Base-by-base conservation (phyloP, 2,888 invertebrate genomes). In the Scaptodrosophila latifasciaeformis region DNA sequence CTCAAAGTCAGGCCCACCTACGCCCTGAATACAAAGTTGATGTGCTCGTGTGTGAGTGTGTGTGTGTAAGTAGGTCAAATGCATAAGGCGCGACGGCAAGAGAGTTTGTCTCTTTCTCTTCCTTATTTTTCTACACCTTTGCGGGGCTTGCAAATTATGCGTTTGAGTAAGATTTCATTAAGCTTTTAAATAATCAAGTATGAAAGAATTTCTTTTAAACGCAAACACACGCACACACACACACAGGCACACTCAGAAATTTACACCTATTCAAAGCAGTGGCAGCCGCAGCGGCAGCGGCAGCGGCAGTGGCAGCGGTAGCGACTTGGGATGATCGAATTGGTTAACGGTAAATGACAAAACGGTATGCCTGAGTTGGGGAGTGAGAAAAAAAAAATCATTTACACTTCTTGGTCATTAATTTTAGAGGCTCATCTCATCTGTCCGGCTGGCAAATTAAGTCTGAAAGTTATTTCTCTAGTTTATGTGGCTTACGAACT, bases 21-120 rank as follows among this genome's bases (percentile, higher is more conserved):
- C 62, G 54, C 40, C 49, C 63, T 76, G 72, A 69, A 70, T 70
- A 70, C 75, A 65, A 70, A 44, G 13, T 4, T 17, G 31, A 7
- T n/a, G 24, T 7, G 31, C 31, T 24, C 7, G 24, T 5, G 4
- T 24, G 4, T 3, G 24, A 24, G 3, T 24, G 3, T 7, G 24
- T 24, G 24, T 7, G 24, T 7, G 24, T 7, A 55, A 70, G 71
- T 77, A 48, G 81, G 77, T 77, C 77, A 77, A 70, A 69, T 77
- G 81, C 81, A 77, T 78, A 75, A 78, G 72, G 74, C 57, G 75
- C 71, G 70, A 74, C 78, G 67, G 48, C 55, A 24, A 24, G 34
- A 49, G 24, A 10, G 35, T 10, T 34, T 3, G 18, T 27, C 45
- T 15, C 30, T 13, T 2, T 19, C 35, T 12, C 29, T 40, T 43